Evolutionary conservation across 2,797 vertebrate genomes (phyloP), one percentile per base, ranked within the genome.

Genomic region (Cheirogaleus major): DNA sequence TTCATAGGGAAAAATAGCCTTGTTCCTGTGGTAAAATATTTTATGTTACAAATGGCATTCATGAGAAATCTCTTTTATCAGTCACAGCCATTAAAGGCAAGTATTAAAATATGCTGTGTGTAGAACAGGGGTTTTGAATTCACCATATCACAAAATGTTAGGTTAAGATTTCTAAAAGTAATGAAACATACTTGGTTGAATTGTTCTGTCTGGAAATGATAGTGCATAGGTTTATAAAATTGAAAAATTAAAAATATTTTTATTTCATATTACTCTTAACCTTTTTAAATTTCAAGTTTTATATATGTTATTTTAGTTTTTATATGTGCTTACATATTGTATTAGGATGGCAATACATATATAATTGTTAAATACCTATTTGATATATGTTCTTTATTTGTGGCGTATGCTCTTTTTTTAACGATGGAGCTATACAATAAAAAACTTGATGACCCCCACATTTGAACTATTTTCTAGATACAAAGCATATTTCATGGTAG

Each of bases 241-340:
- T 59, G 55, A 67, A 93, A 73, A 78, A 25, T 65, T 94, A 67
- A 69, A 69, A 57, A 38, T 89, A 52, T 89, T 67, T 79, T 85
- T 72, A 85, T 61, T 95, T 91, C 13, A 32, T 73, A 45, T 52
- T 69, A n/a, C n/a, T 76, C 27, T 91, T 59, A 89, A n/a, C 4
- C 17, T 79, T 85, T 89, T 85, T 63, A 70, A 81, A 43, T 81
- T 87, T 93, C 23, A 92, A 15, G 52, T 65, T 95, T 86, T 57
- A 75, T 38, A 45, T 76, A 10, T 50, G 88, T 84, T 32, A 41
- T 50, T 88, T 84, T 32, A 41, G 18, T 52, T 89, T 70, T 90
- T 15, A 59, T 70, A 45, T 88, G 43, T 80, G 57, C 48, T 70
- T 86, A 41, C 45, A 76, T 41, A 32, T 67, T 76, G 2, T 67